Base-by-base conservation (phyloP, 1,140 invertebrate genomes). In the Lutraria rhynchaena region DNA sequence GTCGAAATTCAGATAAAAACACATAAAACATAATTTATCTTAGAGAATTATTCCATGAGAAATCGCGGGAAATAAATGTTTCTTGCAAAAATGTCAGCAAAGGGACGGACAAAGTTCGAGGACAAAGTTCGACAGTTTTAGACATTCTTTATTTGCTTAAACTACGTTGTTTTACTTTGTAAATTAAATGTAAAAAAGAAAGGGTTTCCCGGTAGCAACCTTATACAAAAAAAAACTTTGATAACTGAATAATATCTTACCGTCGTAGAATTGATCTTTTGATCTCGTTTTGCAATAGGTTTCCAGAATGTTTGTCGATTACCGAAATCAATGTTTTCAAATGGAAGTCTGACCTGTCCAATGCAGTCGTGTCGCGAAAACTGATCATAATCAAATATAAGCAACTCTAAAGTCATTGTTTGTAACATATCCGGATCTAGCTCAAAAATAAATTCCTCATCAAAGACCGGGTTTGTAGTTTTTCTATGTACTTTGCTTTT, bases 401-500 rank as follows among this genome's bases (percentile, higher is more conserved):
- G 81, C 44, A 92, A 87, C 75, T 92, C 90, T n/a, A 92, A 71
- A n/a, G 87, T 87, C n/a, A 86, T 81, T 1, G 71, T 51, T 0
- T 80, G 69, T 27, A 91, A 58, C 49, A 87, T 86, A 27, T 84
- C 60, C 11, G 86, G 31, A 17, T 84, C 81, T 61, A 90, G 82
- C 65, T 92, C 91, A 78, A 92, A 92, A 19, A 91, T 88, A 75
- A 92, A 92, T 81, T 92, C 90, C 75, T 92, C 92, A 35, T 92
- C 90, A 67, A 92, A 92, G 55, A 88, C 93, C 74, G 95, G 95
- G 90, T 94, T 94, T 31, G 95, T 87, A 9, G 95, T 95, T 85
- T 94, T 94, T 84, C 94, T 94, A 85, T 95, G 94, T 71, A 95
- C 83, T 77, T 89, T 90, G 41, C 87, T 90, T 71, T 91, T 89